Percentiles rank a stretch among this genome's conserved stretches.
These are phyloP conservation scores for Dermatemys mawii DNA, from an alignment of 2,113 vertebrate species.

Conservation along the genomic window DNA sequence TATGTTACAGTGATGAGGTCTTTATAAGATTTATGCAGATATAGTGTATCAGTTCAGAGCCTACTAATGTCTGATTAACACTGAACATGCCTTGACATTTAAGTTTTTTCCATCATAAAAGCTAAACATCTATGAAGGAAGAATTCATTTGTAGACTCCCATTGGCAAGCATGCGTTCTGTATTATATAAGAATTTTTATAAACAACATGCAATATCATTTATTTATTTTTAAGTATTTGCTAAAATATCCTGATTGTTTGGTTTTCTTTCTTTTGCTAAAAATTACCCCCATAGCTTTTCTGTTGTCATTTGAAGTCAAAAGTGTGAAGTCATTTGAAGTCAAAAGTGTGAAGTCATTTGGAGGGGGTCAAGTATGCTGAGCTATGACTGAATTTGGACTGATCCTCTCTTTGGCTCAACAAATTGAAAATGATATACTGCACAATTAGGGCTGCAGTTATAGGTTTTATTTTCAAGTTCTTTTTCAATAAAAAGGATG, in stretches of 20 bases:
- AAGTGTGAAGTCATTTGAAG: not conserved
- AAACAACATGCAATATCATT: not conserved
- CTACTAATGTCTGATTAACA: not conserved
- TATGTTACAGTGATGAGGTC: not conserved
- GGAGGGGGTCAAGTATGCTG: not conserved
- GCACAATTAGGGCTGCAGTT: too few species aligned
- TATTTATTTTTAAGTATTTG: not conserved
- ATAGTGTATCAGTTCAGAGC: not conserved
- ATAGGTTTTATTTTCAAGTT: not conserved
- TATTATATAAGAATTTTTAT: not conserved
- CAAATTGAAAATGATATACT: not conserved
- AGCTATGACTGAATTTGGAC: not conserved
- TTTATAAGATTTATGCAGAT: not conserved
- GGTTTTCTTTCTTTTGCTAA: not conserved
- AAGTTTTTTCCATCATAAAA: not conserved
- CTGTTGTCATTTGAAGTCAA: too few species aligned
- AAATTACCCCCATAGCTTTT: not conserved
- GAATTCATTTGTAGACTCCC: not conserved
- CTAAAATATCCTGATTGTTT: not conserved
- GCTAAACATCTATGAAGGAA: not conserved
- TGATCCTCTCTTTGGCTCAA: not conserved
- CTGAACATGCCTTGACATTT: not conserved
- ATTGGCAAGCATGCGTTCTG: not conserved
- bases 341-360: not conserved
- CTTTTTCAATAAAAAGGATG: not conserved